Percentiles rank a stretch among this genome's conserved stretches.
Conservation (phyloP, 2,113 vertebrate species). For the Halichoeres trimaculatus region DNA sequence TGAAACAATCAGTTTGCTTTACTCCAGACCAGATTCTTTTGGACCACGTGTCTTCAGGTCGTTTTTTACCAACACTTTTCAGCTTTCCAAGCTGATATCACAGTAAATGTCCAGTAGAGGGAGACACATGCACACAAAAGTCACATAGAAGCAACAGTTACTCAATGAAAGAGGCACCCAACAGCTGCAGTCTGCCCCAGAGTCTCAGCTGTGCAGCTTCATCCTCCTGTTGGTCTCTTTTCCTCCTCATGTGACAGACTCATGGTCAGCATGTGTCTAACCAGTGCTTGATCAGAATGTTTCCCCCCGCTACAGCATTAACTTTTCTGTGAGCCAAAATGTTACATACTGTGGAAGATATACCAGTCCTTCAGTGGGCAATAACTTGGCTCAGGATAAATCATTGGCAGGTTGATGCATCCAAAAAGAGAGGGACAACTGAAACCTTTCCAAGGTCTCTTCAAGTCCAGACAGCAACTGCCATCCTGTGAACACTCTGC, state of each 20-base stretch:
- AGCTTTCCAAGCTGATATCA: not conserved
- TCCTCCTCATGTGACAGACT: not conserved
- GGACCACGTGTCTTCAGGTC: too few species aligned
- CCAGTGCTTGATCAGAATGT: not conserved
- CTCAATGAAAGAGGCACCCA: too few species aligned
- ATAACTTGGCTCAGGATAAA: not conserved
- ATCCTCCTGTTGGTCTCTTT: not conserved
- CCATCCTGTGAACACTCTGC: not conserved
- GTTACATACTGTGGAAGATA: not conserved
- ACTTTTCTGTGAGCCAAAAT: not conserved
- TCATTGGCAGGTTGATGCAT: not conserved
- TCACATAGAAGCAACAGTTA: not conserved
- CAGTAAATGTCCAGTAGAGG: slow-evolving; percentile 28
- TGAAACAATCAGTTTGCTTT: too few species aligned
- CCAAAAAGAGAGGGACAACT: not conserved
- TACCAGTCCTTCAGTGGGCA: not conserved
- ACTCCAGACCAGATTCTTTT: too few species aligned
- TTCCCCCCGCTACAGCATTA: too few species aligned
- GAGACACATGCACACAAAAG: slow-evolving; percentile 16
- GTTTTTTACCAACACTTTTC: too few species aligned
- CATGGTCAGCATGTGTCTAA: not conserved
- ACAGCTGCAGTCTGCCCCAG: too few species aligned
- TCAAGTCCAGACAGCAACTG: not conserved
- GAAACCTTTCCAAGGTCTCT: not conserved
- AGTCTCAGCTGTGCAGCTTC: too few species aligned